These are phyloP conservation scores for Alentia gelatinosa DNA, from an alignment of 2,888 invertebrate species.

Conservation along the genomic window DNA sequence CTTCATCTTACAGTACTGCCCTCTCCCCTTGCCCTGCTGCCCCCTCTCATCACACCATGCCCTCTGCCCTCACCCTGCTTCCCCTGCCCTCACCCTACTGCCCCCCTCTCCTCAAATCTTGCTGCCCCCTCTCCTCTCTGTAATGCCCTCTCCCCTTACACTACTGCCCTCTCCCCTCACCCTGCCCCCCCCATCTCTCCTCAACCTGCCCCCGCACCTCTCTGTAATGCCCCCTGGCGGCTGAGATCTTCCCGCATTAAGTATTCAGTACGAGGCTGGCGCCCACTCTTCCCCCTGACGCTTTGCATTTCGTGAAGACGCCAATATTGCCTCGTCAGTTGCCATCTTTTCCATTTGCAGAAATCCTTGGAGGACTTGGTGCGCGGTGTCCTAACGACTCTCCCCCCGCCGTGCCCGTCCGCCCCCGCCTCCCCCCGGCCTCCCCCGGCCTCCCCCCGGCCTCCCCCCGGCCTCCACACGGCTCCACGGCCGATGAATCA, in stretches of 20 bases:
- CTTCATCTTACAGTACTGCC: background rate
- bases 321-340: slow-evolving; percentile 2
- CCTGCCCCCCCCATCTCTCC: background rate
- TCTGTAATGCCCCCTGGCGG: background rate
- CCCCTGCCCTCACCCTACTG: background rate
- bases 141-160: background rate
- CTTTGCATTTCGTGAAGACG: slow-evolving; percentile 5
- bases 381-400: background rate
- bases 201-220: background rate
- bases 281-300: background rate
- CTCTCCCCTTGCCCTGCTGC: background rate
- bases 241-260: background rate
- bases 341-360: slow-evolving; percentile 29
- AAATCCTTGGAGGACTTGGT: background rate
- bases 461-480: background rate
- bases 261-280: background rate
- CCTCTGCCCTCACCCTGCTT: background rate
- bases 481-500: background rate
- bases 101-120: background rate
- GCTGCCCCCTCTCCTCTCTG: background rate
- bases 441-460: too few species aligned
- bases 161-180: background rate
- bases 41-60: background rate
- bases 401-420: background rate
- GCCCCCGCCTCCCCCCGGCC: background rate